Evolutionary conservation across 1,140 invertebrate genomes (phyloP).

Genomic region (Ectropis grisescens): DNA sequence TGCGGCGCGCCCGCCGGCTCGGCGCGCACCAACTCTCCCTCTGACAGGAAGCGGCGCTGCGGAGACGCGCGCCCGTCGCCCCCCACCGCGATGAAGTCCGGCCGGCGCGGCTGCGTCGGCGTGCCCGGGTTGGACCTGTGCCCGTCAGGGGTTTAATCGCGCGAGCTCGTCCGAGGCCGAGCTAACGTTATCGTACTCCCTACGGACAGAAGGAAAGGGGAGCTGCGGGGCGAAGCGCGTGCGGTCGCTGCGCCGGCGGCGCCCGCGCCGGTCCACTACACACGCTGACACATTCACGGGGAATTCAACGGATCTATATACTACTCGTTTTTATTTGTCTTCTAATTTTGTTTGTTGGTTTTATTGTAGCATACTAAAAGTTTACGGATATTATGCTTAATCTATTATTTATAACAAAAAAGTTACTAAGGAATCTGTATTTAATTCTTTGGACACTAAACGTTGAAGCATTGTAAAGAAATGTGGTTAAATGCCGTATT

Average conservation of each 20-base stretch:
- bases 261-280: constrained; percentile 12
- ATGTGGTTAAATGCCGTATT: no score
- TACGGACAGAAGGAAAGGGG: constrained; percentile 67
- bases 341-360: no score
- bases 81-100: constrained; percentile 85
- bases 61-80: constrained; percentile 67
- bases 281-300: not conserved
- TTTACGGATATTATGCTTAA: no score
- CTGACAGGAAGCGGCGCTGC: constrained; percentile 87
- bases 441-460: no score
- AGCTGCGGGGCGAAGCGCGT: constrained; percentile 61
- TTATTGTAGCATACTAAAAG: no score
- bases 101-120: constrained; percentile 86
- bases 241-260: constrained; percentile 29
- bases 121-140: constrained; percentile 90
- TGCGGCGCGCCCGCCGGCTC: constrained; percentile 70
- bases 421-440: no score
- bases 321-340: no score
- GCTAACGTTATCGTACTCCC: constrained; percentile 65
- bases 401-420: no score
- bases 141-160: constrained; percentile 66
- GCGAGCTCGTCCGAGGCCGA: constrained; percentile 63
- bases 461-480: no score
- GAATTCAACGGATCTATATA: no score
- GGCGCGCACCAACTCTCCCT: constrained; percentile 86